A percentile compares a stretch with the other conserved stretches of the same genome.
phyloP scores from a whole-genome alignment of 1,140 invertebrate species.

The Drosophila leontia region DNA sequence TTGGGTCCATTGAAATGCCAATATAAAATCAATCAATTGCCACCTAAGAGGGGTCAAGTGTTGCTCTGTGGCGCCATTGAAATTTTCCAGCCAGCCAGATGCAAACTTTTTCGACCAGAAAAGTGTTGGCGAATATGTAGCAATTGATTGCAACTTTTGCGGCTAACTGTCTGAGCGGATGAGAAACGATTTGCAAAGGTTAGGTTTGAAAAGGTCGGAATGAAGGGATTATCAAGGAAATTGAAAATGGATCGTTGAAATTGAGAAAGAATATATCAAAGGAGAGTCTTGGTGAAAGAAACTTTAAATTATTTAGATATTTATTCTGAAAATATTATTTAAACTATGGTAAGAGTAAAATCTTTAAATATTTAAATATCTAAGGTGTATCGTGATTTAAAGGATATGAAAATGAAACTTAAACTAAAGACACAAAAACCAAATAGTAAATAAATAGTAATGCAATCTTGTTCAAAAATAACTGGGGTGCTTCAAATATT shows the following conservation, averaged over 20 bases:
- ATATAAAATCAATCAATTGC: slow-evolving; percentile 83
- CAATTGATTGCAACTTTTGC: slow-evolving; percentile 51
- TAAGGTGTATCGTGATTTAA: no score
- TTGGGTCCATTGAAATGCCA: slow-evolving; percentile 73
- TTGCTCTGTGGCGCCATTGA: slow-evolving; percentile 74
- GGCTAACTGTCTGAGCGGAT: slow-evolving; percentile 31
- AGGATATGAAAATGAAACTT: no score
- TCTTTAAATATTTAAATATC: not conserved
- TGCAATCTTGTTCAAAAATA: no score
- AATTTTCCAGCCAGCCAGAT: slow-evolving; percentile 53
- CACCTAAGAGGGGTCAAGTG: slow-evolving; percentile 77
- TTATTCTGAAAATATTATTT: not conserved
- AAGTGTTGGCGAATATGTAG: slow-evolving; percentile 48
- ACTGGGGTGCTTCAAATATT: not conserved
- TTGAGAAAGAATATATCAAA: not conserved
- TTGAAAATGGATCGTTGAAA: no score
- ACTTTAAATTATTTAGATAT: not conserved
- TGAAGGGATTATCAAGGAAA: not conserved
- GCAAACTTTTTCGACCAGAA: slow-evolving; percentile 50
- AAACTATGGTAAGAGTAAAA: not conserved
- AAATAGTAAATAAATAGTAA: not conserved
- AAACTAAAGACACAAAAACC: no score
- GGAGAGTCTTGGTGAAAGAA: no score
- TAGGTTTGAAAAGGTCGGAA: not conserved
- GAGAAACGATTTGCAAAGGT: not conserved